Conservation (phyloP, 1,140 invertebrate genomes). For the Calycopis cecrops region DNA sequence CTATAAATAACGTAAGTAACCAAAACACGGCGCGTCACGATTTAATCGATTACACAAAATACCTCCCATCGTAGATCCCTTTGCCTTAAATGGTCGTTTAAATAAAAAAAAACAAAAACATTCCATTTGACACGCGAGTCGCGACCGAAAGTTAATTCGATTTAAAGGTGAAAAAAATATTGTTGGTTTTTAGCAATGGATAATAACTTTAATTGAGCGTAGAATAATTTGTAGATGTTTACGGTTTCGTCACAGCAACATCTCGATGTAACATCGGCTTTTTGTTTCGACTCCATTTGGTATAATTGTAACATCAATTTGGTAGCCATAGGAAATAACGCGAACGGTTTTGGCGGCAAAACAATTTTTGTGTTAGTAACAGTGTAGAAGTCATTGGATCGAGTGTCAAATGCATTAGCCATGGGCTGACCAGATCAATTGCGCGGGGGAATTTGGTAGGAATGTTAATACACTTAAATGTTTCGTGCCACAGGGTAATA, state of each 20-base stretch:
- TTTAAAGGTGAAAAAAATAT: conserved; percentile 8
- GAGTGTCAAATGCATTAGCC: conserved; percentile 5
- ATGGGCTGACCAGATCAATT: conserved; percentile 1
- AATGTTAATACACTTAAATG: conserved; percentile 10
- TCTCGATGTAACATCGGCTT: not conserved
- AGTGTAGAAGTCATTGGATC: not conserved
- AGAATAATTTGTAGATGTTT: conserved; percentile 7
- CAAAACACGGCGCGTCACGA: conserved; percentile 3
- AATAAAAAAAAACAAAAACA: conserved; percentile 1
- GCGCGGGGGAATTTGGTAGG: conserved; percentile 3
- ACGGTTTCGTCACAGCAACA: conserved; percentile 5
- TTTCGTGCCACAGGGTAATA: not conserved
- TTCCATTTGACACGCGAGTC: conserved; percentile 7
- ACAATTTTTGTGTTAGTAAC: conserved; percentile 8
- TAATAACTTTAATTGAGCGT: conserved; percentile 8
- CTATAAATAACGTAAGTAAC: not conserved
- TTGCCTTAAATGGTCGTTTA: not conserved
- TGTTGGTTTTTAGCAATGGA: conserved; percentile 10
- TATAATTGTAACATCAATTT: conserved; percentile 9
- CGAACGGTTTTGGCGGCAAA: conserved; percentile 3
- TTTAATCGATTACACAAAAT: conserved; percentile 1
- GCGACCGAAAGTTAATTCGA: conserved; percentile 9
- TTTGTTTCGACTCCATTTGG: not conserved
- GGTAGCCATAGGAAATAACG: not conserved
- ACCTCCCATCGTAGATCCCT: conserved; percentile 2